Evolutionary conservation across 2,113 vertebrate genomes (phyloP), one percentile per base, ranked within the genome.

Genomic region (Pterocles burchelli): DNA sequence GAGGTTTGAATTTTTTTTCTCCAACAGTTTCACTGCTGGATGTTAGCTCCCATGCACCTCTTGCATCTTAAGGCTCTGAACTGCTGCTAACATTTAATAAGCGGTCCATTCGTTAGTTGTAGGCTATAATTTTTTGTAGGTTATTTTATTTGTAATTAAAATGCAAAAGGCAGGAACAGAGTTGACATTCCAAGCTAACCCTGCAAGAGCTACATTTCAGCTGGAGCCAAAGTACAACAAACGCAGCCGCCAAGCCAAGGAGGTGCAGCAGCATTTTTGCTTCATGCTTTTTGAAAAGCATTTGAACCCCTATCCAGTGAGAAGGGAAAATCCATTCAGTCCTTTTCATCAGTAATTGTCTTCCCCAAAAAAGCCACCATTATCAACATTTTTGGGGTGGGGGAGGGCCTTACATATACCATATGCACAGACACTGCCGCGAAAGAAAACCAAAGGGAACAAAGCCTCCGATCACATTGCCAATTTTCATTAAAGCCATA

Each of bases 101-200:
- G 71, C 29, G 16, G 26, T 66, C 78, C 74, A 52, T 91, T 90
- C 70, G 49, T 41, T 36, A 85, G 90, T 83, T 65, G 84, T 54
- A 58, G 52, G 36, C 71, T 67, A 13, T 61, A 6, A 80, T 46
- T 73, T 75, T 95, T 92, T 49, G 34, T 45, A 81, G 76, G 36
- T 65, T 74, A 59, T 85, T 96, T 92, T 89, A 95, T 96, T 97
- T 96, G 83, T 92, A 81, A 96, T 89, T 95, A 81, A 96, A 96
- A 96, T 92, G 89, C 59, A 84, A 77, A 95, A 91, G 54, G 68
- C 88, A 85, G 61, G 55, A 93, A 91, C 5, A 9, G 95, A 95
- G 91, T 57, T 96, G 95, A 73, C 58, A 89, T 94, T 96, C 88
- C 93, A 77, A 59, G 78, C 84, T 65, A 85, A 73, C 43, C 67